Conservation (phyloP, 2,797 vertebrate genomes). For the Acanthiza pusilla region DNA sequence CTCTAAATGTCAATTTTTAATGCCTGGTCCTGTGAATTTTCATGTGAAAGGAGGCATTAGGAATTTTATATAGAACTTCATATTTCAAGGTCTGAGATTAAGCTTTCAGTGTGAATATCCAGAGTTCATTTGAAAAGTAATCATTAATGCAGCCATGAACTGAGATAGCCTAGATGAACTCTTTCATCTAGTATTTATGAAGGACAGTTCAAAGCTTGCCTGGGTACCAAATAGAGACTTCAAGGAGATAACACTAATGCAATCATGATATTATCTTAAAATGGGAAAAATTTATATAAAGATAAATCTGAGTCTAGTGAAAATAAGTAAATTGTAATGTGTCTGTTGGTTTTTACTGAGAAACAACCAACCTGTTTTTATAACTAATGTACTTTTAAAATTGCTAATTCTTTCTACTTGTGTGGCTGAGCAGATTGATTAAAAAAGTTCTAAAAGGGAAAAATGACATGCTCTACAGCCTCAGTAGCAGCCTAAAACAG, state of each 20-base stretch:
- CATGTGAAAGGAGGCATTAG: neutral
- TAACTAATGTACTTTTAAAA: neutral
- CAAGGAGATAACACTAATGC: neutral
- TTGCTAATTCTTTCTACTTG: neutral
- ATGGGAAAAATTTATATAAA: neutral
- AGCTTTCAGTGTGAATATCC: neutral
- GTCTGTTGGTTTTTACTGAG: neutral
- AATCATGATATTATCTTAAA: neutral
- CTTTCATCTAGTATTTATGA: constrained; percentile 21
- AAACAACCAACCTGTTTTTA: neutral
- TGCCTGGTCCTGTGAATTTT: neutral
- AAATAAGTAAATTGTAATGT: neutral
- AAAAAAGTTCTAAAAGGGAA: neutral
- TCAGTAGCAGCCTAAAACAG: neutral
- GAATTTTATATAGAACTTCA: neutral
- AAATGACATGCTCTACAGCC: neutral
- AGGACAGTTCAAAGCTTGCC: constrained; percentile 13
- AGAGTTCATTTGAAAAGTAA: constrained; percentile 17
- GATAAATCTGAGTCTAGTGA: neutral
- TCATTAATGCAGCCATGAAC: constrained; percentile 13
- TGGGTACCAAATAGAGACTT: neutral
- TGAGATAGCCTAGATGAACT: constrained; percentile 9
- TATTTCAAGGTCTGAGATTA: neutral
- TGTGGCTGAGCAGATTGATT: neutral
- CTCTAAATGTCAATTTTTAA: neutral